Conservation (phyloP, 2,888 invertebrate genomes). For the Eurytoma adleriae region DNA sequence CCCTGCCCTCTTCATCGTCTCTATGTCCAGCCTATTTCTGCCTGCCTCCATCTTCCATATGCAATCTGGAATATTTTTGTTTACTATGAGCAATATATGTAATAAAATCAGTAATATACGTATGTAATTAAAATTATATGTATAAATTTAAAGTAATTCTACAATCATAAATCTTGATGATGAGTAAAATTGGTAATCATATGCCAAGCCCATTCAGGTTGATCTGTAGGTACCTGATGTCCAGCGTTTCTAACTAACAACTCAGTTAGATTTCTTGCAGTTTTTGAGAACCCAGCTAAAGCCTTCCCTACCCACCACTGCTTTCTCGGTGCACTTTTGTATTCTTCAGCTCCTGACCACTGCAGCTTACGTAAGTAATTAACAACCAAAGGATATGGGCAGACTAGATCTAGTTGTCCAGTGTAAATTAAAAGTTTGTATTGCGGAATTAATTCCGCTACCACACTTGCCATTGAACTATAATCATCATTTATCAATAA, state of each 20-base stretch:
- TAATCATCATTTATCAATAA: slow-evolving; percentile 88
- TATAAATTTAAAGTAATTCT: slow-evolving; percentile 4
- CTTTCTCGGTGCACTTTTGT: slow-evolving; percentile 71
- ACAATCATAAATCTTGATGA: slow-evolving; percentile 67
- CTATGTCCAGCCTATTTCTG: too few species aligned
- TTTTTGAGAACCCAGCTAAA: slow-evolving; percentile 75
- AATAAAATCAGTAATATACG: too few species aligned
- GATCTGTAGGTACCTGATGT: slow-evolving; percentile 77
- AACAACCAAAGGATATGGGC: slow-evolving; percentile 90
- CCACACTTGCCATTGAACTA: slow-evolving; percentile 86
- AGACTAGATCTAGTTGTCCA: slow-evolving; percentile 94
- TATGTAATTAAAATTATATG: too few species aligned
- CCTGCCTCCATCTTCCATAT: too few species aligned
- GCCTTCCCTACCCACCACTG: slow-evolving; percentile 74
- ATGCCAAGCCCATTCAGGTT: slow-evolving; percentile 77
- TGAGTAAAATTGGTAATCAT: slow-evolving; percentile 73
- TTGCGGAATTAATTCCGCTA: slow-evolving; percentile 82
- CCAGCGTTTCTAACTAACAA: slow-evolving; percentile 76
- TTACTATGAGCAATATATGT: too few species aligned
- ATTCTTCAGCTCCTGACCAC: slow-evolving; percentile 76
- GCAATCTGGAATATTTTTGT: too few species aligned
- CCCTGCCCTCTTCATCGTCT: too few species aligned
- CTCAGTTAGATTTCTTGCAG: slow-evolving; percentile 72
- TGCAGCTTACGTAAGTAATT: slow-evolving; percentile 82
- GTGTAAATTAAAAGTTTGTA: slow-evolving; percentile 89